Evolutionary conservation across 2,113 vertebrate species (phyloP).

Genomic region (Syngnathus scovelli): DNA sequence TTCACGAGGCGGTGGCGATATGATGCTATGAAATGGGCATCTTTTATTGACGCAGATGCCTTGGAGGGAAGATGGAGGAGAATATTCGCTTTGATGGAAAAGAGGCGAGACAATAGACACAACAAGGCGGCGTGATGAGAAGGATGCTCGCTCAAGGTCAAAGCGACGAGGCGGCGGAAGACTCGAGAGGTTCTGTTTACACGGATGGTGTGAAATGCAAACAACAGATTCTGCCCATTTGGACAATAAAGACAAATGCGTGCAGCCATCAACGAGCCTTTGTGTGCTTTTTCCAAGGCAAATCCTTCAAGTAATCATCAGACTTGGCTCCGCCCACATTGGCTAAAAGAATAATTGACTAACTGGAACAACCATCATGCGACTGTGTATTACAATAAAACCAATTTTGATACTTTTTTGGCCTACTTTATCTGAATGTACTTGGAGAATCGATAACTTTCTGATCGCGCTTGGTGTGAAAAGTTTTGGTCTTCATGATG

Average conservation of each 20-base stretch:
- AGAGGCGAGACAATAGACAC: constrained; percentile 18
- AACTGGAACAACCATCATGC: too few species aligned
- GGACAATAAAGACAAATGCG: neutral
- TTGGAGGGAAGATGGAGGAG: constrained; percentile 18
- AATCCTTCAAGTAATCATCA: neutral
- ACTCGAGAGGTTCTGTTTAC: constrained; percentile 34
- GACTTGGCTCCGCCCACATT: too few species aligned
- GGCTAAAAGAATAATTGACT: too few species aligned
- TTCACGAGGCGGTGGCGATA: constrained; percentile 42
- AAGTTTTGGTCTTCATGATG: neutral
- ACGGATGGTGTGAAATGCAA: constrained; percentile 23
- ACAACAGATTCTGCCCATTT: constrained; percentile 36
- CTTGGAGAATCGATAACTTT: neutral
- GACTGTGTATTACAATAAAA: too few species aligned
- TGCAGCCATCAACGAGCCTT: neutral
- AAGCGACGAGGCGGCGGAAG: constrained; percentile 23
- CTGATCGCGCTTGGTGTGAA: neutral
- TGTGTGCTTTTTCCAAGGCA: neutral
- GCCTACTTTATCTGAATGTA: neutral
- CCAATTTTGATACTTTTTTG: neutral
- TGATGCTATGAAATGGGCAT: constrained; percentile 38
- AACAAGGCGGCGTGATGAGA: constrained; percentile 31
- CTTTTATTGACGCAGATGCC: constrained; percentile 35
- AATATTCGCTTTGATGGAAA: constrained; percentile 13
- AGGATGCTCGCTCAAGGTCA: constrained; percentile 56